Percentiles rank a stretch among this genome's conserved stretches.
Evolutionary conservation across 2,113 vertebrate species (phyloP).

Genomic region (Halichoerus grypus): DNA sequence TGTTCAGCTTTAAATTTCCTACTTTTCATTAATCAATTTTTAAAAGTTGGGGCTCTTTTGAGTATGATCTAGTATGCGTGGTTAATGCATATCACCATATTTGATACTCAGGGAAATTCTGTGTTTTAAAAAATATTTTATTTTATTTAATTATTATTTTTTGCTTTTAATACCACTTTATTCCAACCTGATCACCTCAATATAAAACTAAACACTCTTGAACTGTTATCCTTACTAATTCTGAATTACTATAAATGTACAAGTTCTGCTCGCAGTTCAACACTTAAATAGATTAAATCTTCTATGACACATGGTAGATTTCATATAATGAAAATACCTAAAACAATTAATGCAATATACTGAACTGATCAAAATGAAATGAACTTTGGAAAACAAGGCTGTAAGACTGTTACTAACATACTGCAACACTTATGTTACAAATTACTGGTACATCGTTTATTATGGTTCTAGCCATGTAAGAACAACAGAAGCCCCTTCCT

Average conservation of each 20-base stretch:
- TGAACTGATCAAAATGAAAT: conserved; percentile 89
- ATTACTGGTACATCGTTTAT: conserved; percentile 93
- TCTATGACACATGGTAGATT: conserved; percentile 89
- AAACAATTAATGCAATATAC: conserved; percentile 92
- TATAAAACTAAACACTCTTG: conserved; percentile 91
- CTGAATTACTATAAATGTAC: conserved; percentile 88
- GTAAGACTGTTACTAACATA: conserved; percentile 88
- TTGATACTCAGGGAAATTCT: background rate
- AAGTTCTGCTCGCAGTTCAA: conserved; percentile 88
- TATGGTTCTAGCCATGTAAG: conserved; percentile 93
- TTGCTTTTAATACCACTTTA: conserved; percentile 89
- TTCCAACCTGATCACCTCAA: conserved; percentile 92
- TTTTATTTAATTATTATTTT: too few relatives aligned
- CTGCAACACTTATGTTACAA: conserved; percentile 89
- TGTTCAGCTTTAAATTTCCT: background rate
- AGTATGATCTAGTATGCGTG: background rate
- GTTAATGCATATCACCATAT: background rate
- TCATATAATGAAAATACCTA: conserved; percentile 91
- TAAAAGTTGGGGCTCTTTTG: background rate
- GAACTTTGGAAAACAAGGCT: conserved; percentile 89
- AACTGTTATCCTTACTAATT: conserved; percentile 89
- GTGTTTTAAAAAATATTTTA: background rate
- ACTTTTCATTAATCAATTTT: background rate
- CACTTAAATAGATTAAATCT: conserved; percentile 91
- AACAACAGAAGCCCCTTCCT: conserved; percentile 88